phyloP scores from a whole-genome alignment of 2,888 invertebrate species.

The Nephrotoma guestfalica region DNA sequence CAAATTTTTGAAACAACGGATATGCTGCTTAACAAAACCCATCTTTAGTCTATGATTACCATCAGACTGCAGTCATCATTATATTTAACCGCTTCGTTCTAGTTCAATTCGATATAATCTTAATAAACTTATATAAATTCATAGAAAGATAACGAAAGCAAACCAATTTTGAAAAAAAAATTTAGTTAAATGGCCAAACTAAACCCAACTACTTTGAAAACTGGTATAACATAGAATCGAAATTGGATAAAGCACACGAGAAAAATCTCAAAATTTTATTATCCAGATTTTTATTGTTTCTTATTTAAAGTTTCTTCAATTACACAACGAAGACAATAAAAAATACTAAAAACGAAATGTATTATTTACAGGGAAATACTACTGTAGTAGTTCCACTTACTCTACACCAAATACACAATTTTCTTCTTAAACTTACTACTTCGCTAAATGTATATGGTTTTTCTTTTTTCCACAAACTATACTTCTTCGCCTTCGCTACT shows the following conservation, averaged over 20 bases:
- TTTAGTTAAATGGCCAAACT: neutral
- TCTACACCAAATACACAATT: neutral
- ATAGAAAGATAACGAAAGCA: neutral
- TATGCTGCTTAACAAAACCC: no score
- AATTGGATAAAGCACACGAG: neutral
- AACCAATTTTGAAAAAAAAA: neutral
- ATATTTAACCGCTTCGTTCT: neutral
- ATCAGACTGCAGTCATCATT: neutral
- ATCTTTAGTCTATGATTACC: neutral
- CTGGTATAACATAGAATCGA: neutral
- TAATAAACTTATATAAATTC: neutral
- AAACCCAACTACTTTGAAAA: neutral
- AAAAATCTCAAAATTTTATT: neutral
- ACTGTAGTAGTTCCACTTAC: neutral
- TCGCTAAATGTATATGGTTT: neutral
- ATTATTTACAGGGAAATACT: neutral
- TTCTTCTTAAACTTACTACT: neutral
- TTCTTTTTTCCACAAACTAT: neutral
- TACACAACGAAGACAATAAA: neutral
- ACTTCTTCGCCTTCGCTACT: neutral
- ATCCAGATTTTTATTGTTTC: neutral
- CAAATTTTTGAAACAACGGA: no score
- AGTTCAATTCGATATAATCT: neutral
- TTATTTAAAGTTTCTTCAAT: neutral
- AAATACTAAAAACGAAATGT: neutral